Evolutionary conservation across 2,797 vertebrate genomes (phyloP).

Genomic region (Characodon lateralis): DNA sequence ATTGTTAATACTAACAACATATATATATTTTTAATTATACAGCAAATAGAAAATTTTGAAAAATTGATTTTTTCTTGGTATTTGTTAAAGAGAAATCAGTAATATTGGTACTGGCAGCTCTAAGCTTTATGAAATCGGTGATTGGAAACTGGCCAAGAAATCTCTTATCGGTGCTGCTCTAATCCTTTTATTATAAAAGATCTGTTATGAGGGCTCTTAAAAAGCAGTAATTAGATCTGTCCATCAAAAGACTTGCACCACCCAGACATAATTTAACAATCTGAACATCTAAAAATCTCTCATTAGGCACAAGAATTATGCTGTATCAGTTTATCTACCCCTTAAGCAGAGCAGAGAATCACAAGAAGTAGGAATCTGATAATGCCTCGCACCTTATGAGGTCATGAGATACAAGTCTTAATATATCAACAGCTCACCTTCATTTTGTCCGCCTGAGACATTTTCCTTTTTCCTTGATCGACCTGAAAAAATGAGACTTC

Average conservation of each 20-base stretch:
- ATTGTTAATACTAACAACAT: too few species aligned
- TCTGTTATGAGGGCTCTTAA: background rate
- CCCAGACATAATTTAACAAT: background rate
- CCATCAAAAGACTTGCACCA: background rate
- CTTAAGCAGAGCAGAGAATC: background rate
- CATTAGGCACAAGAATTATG: background rate
- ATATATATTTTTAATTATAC: background rate
- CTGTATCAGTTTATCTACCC: background rate
- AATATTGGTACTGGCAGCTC: background rate
- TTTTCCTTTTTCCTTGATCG: slow-evolving; percentile 52
- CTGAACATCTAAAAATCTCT: background rate
- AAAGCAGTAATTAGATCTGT: too few species aligned
- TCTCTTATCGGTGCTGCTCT: background rate
- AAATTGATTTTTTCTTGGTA: background rate
- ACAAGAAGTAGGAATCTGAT: slow-evolving; percentile 17
- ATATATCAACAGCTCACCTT: slow-evolving; percentile 73
- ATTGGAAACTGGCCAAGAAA: background rate
- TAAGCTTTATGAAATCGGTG: background rate
- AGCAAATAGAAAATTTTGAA: background rate
- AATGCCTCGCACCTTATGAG: background rate
- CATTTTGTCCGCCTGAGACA: slow-evolving; percentile 86
- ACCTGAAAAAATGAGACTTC: slow-evolving; percentile 45
- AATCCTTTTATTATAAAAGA: background rate
- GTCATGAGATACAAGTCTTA: background rate
- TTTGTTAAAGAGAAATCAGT: background rate